A percentile compares a stretch with the other conserved stretches of the same genome.
Conservation (phyloP, 2,113 vertebrate genomes). For the Chaetops frenatus region DNA sequence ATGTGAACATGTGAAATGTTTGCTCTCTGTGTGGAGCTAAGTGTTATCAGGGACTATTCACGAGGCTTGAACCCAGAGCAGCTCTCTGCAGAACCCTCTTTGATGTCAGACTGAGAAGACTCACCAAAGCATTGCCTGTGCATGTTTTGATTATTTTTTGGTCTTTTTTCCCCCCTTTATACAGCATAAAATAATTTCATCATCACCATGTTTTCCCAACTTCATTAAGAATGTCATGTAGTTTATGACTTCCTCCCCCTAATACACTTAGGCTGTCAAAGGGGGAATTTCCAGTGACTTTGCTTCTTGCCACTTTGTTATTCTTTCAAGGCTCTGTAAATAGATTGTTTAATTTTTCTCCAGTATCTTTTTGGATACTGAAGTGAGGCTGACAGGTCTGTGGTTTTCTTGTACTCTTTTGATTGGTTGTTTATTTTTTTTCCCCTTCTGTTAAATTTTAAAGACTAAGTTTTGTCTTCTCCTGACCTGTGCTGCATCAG, state of each 20-base stretch:
- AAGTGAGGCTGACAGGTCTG: background rate
- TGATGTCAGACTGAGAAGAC: background rate
- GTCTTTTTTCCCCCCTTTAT: fast-evolving
- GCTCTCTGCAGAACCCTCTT: background rate
- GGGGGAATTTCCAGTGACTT: background rate
- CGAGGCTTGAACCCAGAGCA: background rate
- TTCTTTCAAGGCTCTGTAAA: background rate
- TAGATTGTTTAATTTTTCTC: background rate
- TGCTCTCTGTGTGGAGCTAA: background rate
- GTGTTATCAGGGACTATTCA: background rate
- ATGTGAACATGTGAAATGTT: background rate
- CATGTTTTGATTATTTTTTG: background rate
- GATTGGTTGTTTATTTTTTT: background rate
- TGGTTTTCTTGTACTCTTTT: background rate
- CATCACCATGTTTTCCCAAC: background rate
- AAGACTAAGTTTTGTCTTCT: background rate
- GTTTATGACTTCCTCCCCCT: background rate
- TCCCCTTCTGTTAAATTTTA: background rate
- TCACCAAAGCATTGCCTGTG: background rate
- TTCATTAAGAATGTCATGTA: background rate
- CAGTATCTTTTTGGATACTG: background rate
- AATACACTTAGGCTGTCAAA: background rate
- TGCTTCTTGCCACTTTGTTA: background rate
- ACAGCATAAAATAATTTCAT: background rate
- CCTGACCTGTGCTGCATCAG: background rate